Evolutionary conservation across 2,797 vertebrate genomes (phyloP), one percentile per base, ranked within the genome.

Genomic region (Neomorphus geoffroyi): DNA sequence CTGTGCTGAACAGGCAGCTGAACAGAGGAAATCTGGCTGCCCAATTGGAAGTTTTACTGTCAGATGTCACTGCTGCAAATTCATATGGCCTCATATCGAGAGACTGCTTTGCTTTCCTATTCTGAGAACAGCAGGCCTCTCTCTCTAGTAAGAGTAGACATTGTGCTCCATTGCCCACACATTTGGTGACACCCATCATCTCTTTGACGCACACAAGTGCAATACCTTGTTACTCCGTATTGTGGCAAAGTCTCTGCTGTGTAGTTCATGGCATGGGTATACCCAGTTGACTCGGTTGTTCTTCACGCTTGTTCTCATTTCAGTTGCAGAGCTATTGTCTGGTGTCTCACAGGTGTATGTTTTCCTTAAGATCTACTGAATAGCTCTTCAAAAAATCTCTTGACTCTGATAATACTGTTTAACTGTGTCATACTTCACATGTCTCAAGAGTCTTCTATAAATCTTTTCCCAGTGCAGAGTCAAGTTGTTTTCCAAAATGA

Each of bases 121-220:
- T 66, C 46, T 88, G n/a, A 66, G 45, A 54, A 6, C 69, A 75
- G 35, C 73, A 81, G 46, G 21, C 18, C 32, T 18, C 37, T 60
- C 41, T 87, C 56, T 77, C 28, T 53, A 28, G 23, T 46, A 62
- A 69, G 26, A 11, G 37, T 41, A 74, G 35, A 17, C 18, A 50
- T 30, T 1, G 2, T 39, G 28, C 37, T 66, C 27, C 21, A 3
- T 79, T 84, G 39, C 24, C 58, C 70, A 24, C 0, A 0, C 24
- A 1, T 54, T 80, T 58, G 33, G 30, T 57, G 80, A 19, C 19
- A 13, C 43, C 37, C 35, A 8, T 86, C 4, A 0, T 67, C 85
- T 45, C 71, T 95, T 50, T 60, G 30, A 37, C 24, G 21, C 3
- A 1, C 2, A 0, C 35, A 4, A 51, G 5, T 27, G 56, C 54